These are phyloP conservation scores for Zapus hudsonius DNA, from an alignment of 2,113 vertebrate genomes.

Conservation along the genomic window DNA sequence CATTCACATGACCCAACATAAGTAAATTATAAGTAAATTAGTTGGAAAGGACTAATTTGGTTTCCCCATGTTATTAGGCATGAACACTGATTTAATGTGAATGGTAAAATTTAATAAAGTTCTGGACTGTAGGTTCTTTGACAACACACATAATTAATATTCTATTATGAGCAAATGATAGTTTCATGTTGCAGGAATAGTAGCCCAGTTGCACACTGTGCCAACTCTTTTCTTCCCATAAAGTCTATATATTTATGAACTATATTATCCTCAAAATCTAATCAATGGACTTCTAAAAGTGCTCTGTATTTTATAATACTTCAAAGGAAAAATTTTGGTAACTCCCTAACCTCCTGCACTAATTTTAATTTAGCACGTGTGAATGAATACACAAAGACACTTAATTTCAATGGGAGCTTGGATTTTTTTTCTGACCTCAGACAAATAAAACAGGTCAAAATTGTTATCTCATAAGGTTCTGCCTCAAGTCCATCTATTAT, in stretches of 20 bases:
- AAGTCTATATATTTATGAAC: not conserved
- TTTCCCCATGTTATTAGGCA: slow-evolving; percentile 42
- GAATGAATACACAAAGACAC: fast-evolving
- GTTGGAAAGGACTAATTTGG: slow-evolving; percentile 41
- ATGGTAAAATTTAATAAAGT: slow-evolving; percentile 39
- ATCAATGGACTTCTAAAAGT: not conserved
- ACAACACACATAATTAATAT: not conserved
- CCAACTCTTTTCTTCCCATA: not conserved
- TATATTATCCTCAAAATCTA: not conserved
- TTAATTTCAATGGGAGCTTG: too few species aligned
- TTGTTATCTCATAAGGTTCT: not conserved
- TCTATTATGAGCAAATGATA: not conserved
- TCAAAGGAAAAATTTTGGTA: not conserved
- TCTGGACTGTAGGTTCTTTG: not conserved
- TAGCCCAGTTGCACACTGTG: not conserved
- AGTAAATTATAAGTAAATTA: slow-evolving; percentile 44
- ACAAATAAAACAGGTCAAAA: too few species aligned
- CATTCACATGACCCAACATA: not conserved
- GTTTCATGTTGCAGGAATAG: not conserved
- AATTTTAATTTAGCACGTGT: slow-evolving; percentile 21
- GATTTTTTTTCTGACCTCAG: too few species aligned
- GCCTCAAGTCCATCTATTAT: not conserved
- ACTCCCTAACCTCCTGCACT: not conserved
- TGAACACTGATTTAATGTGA: slow-evolving; percentile 1
- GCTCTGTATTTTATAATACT: not conserved